These are phyloP conservation scores for Liasis olivaceus DNA, from an alignment of 2,797 vertebrate genomes.

Conservation along the genomic window DNA sequence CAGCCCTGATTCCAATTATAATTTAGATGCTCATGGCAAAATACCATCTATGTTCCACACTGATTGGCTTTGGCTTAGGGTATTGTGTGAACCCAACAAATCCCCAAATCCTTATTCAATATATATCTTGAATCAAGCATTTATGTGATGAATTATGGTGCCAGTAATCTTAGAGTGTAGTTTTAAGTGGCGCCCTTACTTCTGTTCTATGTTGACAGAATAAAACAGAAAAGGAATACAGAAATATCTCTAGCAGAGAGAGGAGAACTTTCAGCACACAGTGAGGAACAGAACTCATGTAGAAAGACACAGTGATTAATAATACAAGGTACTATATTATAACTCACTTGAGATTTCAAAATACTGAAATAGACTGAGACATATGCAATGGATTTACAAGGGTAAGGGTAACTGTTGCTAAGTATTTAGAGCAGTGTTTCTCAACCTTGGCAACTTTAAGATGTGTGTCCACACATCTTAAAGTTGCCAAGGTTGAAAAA, in stretches of 20 bases:
- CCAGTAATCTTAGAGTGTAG: background rate
- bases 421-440: background rate
- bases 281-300: background rate
- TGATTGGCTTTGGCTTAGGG: background rate
- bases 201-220: background rate
- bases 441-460: no score
- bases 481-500: no score
- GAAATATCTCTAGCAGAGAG: background rate
- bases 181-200: background rate
- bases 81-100: background rate
- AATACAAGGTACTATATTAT: conserved; percentile 39
- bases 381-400: conserved; percentile 27
- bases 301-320: conserved; percentile 23
- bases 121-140: background rate
- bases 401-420: background rate
- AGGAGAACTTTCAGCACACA: background rate
- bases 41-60: background rate
- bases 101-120: background rate
- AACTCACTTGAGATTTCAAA: conserved; percentile 43
- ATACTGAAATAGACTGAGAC: background rate
- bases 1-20: background rate
- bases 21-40: background rate
- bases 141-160: background rate
- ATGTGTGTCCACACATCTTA: no score
- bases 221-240: background rate